These are phyloP conservation scores for Metridium senile DNA, from an alignment of 92 coral and sea anemone species.

Conservation along the genomic window DNA sequence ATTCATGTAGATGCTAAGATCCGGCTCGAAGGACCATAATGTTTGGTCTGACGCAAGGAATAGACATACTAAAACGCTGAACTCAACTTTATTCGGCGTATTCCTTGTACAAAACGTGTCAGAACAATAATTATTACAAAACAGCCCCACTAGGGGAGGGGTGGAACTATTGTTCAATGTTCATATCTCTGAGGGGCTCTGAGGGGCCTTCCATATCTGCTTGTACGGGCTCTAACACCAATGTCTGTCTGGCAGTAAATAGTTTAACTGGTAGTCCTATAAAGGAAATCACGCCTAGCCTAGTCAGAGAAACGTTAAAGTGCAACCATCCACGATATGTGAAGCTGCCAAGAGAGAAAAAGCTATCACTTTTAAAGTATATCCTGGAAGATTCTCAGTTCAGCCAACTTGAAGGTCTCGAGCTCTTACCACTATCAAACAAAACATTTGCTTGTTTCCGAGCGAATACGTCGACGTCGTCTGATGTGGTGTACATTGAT, in stretches of 20 bases:
- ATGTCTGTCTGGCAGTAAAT: constrained; percentile 37
- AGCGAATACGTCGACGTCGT: not conserved
- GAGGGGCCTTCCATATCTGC: too few species aligned
- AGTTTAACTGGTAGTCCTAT: not conserved
- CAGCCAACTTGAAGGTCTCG: constrained; percentile 56
- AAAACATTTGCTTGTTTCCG: constrained; percentile 47
- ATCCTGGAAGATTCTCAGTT: constrained; percentile 53
- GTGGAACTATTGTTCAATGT: too few species aligned
- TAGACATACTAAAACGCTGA: too few species aligned
- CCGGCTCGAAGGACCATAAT: too few species aligned
- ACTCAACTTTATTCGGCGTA: too few species aligned
- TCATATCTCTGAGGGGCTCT: too few species aligned
- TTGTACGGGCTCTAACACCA: too few species aligned
- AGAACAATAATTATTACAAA: too few species aligned
- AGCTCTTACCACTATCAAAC: constrained; percentile 69
- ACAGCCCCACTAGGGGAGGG: too few species aligned
- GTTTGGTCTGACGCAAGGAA: too few species aligned
- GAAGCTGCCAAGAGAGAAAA: constrained; percentile 15
- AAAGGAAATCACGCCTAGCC: constrained; percentile 49
- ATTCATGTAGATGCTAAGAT: too few species aligned
- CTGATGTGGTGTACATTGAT: constrained; percentile 46
- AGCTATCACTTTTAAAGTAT: constrained; percentile 64
- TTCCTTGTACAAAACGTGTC: too few species aligned
- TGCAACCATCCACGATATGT: constrained; percentile 19
- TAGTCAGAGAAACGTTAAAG: constrained; percentile 54